A percentile compares a stretch with the other conserved stretches of the same genome.
Evolutionary conservation across 2,797 vertebrate species (phyloP).

Genomic region (Cryptoprocta ferox): DNA sequence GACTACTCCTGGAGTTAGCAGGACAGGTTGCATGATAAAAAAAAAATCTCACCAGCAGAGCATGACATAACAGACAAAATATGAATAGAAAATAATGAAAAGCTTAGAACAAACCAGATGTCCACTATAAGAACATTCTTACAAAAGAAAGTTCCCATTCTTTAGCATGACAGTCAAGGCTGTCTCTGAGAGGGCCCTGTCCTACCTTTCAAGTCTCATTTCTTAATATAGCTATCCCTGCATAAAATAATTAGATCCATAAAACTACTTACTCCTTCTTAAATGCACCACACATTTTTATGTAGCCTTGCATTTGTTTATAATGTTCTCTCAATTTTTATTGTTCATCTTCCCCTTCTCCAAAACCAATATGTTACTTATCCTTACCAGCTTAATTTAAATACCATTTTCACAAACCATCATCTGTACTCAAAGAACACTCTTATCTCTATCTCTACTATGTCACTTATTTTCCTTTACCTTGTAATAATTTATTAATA

Average conservation of each 20-base stretch:
- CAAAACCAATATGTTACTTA: neutral
- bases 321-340: neutral
- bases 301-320: neutral
- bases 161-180: neutral
- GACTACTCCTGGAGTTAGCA: neutral
- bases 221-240: neutral
- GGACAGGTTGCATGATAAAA: neutral
- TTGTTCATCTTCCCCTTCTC: neutral
- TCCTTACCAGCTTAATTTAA: neutral
- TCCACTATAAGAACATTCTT: neutral
- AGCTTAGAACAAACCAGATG: neutral
- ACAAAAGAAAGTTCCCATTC: neutral
- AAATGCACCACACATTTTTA: neutral
- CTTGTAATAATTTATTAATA: constrained; percentile 20
- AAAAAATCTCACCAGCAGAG: neutral
- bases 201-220: neutral
- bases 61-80: neutral
- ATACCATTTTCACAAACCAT: neutral
- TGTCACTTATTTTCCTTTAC: neutral
- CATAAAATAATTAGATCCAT: neutral
- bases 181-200: neutral
- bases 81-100: neutral
- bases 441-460: neutral
- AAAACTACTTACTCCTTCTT: neutral
- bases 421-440: neutral